phyloP scores from a whole-genome alignment of 1,140 invertebrate species.

The Aphidius ervi region DNA sequence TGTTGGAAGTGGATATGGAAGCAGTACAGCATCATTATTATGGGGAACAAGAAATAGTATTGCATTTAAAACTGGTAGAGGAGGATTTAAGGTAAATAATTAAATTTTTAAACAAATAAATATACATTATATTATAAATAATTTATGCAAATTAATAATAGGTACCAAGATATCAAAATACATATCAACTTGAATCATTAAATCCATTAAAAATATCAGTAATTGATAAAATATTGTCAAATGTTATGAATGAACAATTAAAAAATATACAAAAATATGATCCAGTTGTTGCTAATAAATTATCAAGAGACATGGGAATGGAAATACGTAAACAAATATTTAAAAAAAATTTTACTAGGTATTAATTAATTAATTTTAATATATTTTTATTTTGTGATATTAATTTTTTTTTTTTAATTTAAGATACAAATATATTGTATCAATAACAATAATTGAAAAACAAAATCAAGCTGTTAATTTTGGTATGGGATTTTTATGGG shows the following conservation, averaged over 20 bases:
- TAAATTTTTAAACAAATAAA: too few species aligned
- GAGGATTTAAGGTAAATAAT: slow-evolving; percentile 20
- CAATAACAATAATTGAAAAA: slow-evolving; percentile 58
- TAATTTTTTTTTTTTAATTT: slow-evolving; percentile 12
- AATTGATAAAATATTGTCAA: slow-evolving; percentile 32
- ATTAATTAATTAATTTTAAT: slow-evolving; percentile 2
- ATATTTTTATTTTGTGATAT: background rate
- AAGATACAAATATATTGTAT: slow-evolving; percentile 59
- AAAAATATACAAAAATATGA: slow-evolving; percentile 28
- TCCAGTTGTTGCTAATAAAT: slow-evolving; percentile 22
- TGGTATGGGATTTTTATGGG: slow-evolving; percentile 58
- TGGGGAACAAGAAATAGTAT: slow-evolving; percentile 16
- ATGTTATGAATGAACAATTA: slow-evolving; percentile 27
- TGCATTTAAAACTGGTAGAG: slow-evolving; percentile 21
- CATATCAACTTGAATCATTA: slow-evolving; percentile 31
- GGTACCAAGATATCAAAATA: slow-evolving; percentile 39
- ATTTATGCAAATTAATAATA: slow-evolving; percentile 8
- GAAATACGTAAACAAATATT: slow-evolving; percentile 30
- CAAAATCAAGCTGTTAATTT: slow-evolving; percentile 54
- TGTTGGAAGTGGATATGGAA: background rate
- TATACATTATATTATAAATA: background rate
- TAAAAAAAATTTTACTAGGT: slow-evolving; percentile 34
- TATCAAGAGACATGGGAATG: slow-evolving; percentile 29
- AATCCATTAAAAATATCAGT: slow-evolving; percentile 28
- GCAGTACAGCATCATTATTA: slow-evolving; percentile 20